Evolutionary conservation across 2,113 vertebrate species (phyloP).

Genomic region (Mystacornis crossleyi): DNA sequence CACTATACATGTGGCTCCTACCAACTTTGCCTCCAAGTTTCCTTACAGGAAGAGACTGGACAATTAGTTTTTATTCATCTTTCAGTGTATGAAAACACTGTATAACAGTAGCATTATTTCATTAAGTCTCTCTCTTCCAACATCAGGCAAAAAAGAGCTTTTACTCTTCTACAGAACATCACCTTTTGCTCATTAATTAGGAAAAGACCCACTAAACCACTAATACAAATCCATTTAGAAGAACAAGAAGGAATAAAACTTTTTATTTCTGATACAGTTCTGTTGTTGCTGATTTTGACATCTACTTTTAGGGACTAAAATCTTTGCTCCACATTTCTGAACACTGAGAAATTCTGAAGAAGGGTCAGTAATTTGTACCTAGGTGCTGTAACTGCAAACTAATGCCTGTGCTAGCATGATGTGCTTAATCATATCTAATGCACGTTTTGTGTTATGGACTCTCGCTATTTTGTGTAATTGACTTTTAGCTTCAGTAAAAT

Average conservation of each 20-base stretch:
- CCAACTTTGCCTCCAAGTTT: background rate
- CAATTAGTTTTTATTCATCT: background rate
- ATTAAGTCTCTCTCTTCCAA: background rate
- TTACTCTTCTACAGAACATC: background rate
- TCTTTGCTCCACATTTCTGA: background rate
- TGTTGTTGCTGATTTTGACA: background rate
- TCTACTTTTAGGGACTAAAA: background rate
- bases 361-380: background rate
- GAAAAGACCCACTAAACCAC: background rate
- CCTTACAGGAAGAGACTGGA: background rate
- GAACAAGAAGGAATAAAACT: fast-evolving
- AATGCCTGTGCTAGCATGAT: background rate
- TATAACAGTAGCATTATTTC: background rate
- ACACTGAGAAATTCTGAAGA: background rate
- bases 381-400: background rate
- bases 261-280: background rate
- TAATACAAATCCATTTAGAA: background rate
- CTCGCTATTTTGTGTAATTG: background rate
- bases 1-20: background rate
- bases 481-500: background rate
- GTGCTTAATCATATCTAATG: background rate
- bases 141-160: background rate
- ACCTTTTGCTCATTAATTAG: background rate
- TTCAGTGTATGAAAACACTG: background rate
- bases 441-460: background rate